A percentile compares a stretch with the other conserved stretches of the same genome.
Evolutionary conservation across 2,797 vertebrate species (phyloP).

Genomic region (Acanthiza pusilla): DNA sequence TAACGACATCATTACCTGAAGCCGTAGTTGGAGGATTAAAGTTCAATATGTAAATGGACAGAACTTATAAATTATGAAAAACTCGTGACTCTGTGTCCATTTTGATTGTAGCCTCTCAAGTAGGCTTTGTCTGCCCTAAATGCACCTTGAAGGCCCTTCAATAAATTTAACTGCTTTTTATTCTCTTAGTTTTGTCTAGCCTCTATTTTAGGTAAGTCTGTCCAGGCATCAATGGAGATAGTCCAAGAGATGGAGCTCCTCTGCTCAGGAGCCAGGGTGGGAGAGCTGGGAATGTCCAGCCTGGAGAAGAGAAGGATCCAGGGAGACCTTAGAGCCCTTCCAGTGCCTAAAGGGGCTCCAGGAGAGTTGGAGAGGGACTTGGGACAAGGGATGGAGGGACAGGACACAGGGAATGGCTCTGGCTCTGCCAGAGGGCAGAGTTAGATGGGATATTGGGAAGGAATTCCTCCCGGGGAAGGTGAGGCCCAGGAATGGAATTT

Average conservation of each 20-base stretch:
- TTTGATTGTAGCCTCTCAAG: too few relatives aligned
- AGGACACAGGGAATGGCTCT: not conserved
- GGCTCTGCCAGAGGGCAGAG: too few relatives aligned
- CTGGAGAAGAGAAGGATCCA: fast-evolving
- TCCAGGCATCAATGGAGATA: not conserved
- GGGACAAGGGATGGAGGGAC: fast-evolving
- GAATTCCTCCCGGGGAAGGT: fast-evolving
- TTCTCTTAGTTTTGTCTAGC: too few relatives aligned
- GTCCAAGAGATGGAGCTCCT: fast-evolving
- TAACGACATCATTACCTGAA: too few relatives aligned
- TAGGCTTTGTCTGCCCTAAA: too few relatives aligned
- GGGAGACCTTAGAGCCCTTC: fast-evolving
- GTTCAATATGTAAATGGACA: too few relatives aligned
- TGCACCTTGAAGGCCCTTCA: too few relatives aligned
- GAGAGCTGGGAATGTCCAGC: not conserved
- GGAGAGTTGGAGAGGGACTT: not conserved
- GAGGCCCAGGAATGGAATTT: fast-evolving
- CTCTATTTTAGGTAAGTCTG: too few relatives aligned
- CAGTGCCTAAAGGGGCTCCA: not conserved
- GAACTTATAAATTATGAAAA: too few relatives aligned
- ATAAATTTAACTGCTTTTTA: too few relatives aligned
- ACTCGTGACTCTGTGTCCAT: too few relatives aligned
- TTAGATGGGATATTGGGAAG: not conserved
- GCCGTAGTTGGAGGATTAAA: too few relatives aligned
- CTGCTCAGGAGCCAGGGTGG: not conserved